Percentiles rank a stretch among this genome's conserved stretches.
These are phyloP conservation scores for Crambe crambe DNA, from an alignment of 37 sponge, comb jelly and placozoan species.

Conservation along the genomic window DNA sequence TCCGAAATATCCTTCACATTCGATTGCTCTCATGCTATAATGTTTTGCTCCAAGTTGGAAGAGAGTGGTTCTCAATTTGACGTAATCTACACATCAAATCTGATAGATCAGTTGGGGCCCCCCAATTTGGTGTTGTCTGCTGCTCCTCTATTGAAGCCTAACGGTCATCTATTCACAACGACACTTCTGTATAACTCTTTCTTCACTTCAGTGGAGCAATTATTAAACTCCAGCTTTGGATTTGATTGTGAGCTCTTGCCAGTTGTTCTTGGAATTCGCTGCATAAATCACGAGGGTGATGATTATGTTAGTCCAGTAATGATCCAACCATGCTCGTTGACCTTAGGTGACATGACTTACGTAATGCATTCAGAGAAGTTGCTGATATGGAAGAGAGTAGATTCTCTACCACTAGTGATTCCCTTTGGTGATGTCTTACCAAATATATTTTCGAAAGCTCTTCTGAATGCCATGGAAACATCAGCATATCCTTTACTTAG, in stretches of 20 bases:
- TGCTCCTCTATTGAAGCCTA: slow-evolving; percentile 25
- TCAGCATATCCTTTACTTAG: background rate
- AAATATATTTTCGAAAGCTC: background rate
- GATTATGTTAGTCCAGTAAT: background rate
- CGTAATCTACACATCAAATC: slow-evolving; percentile 48
- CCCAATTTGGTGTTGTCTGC: slow-evolving; percentile 37
- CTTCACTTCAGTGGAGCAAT: background rate
- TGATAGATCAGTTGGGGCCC: slow-evolving; percentile 42
- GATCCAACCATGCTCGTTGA: slow-evolving; percentile 4
- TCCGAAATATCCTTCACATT: slow-evolving; percentile 29
- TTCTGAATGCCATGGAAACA: background rate
- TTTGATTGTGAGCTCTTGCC: slow-evolving; percentile 28
- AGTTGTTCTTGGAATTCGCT: slow-evolving; percentile 41
- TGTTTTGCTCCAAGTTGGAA: slow-evolving; percentile 25
- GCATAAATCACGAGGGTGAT: slow-evolving; percentile 43
- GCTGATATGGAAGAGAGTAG: slow-evolving; percentile 4
- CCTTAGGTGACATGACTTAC: background rate
- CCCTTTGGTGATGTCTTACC: background rate
- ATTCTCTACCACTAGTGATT: background rate
- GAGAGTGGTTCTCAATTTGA: slow-evolving; percentile 13
- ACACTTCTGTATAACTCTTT: slow-evolving; percentile 13
- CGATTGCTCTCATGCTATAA: slow-evolving; percentile 20
- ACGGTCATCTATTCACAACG: slow-evolving; percentile 19
- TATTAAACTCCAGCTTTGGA: slow-evolving; percentile 20
- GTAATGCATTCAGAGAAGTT: background rate